Evolutionary conservation across 1,140 invertebrate genomes (phyloP).

Genomic region (Scaptomyza montana): DNA sequence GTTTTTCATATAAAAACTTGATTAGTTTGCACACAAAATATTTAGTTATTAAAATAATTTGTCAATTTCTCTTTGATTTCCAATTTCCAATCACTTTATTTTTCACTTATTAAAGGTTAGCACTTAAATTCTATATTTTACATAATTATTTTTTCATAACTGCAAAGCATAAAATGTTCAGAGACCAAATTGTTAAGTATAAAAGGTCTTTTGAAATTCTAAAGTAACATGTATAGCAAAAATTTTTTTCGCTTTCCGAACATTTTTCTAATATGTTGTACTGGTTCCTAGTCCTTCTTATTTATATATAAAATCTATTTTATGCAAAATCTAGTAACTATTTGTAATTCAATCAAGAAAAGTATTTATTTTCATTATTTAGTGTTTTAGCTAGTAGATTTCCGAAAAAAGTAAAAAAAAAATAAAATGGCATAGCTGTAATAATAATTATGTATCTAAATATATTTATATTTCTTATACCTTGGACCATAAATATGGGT

Average conservation of each 20-base stretch:
- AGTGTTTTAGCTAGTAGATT: constrained; percentile 49
- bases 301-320: constrained; percentile 50
- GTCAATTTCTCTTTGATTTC: not conserved
- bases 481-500: constrained; percentile 8
- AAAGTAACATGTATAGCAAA: constrained; percentile 9
- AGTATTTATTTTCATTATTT: constrained; percentile 76
- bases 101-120: constrained; percentile 16
- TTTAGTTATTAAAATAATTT: constrained; percentile 3
- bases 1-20: constrained; percentile 2
- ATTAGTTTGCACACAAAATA: constrained; percentile 20
- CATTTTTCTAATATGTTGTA: constrained; percentile 66
- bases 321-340: constrained; percentile 64
- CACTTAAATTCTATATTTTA: not conserved
- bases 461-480: constrained; percentile 45
- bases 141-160: constrained; percentile 9
- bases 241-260: constrained; percentile 20
- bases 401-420: constrained; percentile 11
- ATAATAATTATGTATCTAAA: constrained; percentile 38
- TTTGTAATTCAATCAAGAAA: constrained; percentile 53
- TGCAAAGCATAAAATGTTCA: constrained; percentile 5
- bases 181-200: constrained; percentile 3
- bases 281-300: constrained; percentile 77
- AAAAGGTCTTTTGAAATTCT: constrained; percentile 6
- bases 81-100: not conserved
- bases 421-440: constrained; percentile 21